phyloP scores from a whole-genome alignment of 2,113 vertebrate genomes.

The Aphyosemion australe region DNA sequence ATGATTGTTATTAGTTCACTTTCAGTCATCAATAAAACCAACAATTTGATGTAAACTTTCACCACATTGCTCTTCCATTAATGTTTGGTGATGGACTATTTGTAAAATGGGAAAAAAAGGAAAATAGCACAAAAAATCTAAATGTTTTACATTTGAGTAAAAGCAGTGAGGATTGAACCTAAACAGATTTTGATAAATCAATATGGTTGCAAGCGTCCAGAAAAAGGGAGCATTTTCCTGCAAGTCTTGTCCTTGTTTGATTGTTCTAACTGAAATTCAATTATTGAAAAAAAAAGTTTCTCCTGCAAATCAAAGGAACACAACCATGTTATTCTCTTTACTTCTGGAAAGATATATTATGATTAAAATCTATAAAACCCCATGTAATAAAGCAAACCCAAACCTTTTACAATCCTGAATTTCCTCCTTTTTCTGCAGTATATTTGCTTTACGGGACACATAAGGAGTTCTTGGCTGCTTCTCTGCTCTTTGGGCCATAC shows the following conservation, averaged over 20 bases:
- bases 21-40: too few species aligned
- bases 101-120: too few species aligned
- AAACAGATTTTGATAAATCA: background rate
- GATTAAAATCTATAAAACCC: conserved; percentile 61
- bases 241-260: conserved; percentile 12
- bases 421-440: conserved; percentile 26
- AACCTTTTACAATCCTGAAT: conserved; percentile 34
- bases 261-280: conserved; percentile 15
- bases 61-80: too few species aligned
- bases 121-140: too few species aligned
- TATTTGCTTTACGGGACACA: conserved; percentile 50
- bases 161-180: too few species aligned
- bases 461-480: conserved; percentile 23
- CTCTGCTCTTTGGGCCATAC: conserved; percentile 31
- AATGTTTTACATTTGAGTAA: too few species aligned
- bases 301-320: conserved; percentile 27
- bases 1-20: too few species aligned
- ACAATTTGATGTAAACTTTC: too few species aligned
- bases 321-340: conserved; percentile 22
- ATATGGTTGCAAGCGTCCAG: too few species aligned
- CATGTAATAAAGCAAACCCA: conserved; percentile 50
- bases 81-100: too few species aligned
- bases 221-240: background rate
- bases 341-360: conserved; percentile 49
- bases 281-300: conserved; percentile 22